phyloP scores from a whole-genome alignment of 2,888 invertebrate genomes.

The Anthophora plumipes region DNA sequence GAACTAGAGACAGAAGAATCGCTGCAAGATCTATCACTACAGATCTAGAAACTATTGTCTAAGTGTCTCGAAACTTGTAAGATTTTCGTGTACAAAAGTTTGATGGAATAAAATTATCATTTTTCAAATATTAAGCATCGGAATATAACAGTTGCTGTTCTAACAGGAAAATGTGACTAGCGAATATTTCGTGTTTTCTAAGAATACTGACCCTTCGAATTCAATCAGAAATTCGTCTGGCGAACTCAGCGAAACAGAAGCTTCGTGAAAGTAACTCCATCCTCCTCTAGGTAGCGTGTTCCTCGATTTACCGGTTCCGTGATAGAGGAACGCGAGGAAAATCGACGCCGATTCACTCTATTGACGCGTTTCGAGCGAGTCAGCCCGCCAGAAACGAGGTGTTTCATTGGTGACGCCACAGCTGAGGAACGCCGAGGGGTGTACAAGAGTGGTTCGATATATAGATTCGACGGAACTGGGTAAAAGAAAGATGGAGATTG shows the following conservation, averaged over 20 bases:
- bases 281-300: conserved; percentile 5
- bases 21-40: too few species aligned
- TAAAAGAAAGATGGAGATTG: conserved; percentile 15
- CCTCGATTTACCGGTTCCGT: neutral
- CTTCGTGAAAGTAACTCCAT: conserved; percentile 6
- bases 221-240: conserved; percentile 16
- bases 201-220: too few species aligned
- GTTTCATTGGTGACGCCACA: conserved; percentile 8
- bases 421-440: too few species aligned
- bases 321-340: conserved; percentile 19
- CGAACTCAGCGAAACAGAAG: conserved; percentile 38
- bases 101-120: too few species aligned
- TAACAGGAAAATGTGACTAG: too few species aligned
- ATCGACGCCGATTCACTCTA: conserved; percentile 20
- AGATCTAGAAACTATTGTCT: too few species aligned
- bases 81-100: too few species aligned
- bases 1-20: too few species aligned
- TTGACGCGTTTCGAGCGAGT: conserved; percentile 18
- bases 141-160: too few species aligned
- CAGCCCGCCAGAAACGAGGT: conserved; percentile 5
- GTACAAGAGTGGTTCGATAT: neutral
- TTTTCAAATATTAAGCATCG: too few species aligned
- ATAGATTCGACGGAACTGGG: neutral
- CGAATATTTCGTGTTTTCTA: too few species aligned
- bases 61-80: too few species aligned